Evolutionary conservation across 2,888 invertebrate genomes (phyloP).

Genomic region (Epinotia demarniana): DNA sequence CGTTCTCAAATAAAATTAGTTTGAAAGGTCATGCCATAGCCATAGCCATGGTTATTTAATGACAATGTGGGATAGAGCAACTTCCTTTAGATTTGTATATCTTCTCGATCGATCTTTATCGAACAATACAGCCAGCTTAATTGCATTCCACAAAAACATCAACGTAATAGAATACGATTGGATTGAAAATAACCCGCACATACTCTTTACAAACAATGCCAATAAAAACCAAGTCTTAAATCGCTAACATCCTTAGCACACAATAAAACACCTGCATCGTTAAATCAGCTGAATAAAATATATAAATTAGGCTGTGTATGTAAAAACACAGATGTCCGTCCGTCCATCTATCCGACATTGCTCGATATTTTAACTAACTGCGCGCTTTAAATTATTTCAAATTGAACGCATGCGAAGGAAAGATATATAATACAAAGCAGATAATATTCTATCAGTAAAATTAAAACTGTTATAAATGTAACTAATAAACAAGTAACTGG

Average conservation of each 20-base stretch:
- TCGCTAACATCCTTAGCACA: slow-evolving; percentile 45
- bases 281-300: slow-evolving; percentile 42
- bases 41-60: no score
- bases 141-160: slow-evolving; percentile 4
- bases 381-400: slow-evolving; percentile 65
- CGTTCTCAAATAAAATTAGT: no score
- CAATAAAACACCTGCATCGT: slow-evolving; percentile 52
- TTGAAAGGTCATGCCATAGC: no score
- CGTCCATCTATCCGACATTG: slow-evolving; percentile 57
- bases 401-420: slow-evolving; percentile 55
- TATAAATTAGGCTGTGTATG: slow-evolving; percentile 41
- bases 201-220: slow-evolving; percentile 27
- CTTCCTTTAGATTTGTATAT: neutral
- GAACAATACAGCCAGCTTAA: neutral
- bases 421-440: slow-evolving; percentile 23
- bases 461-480: neutral
- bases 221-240: slow-evolving; percentile 24
- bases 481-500: no score
- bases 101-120: neutral
- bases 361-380: slow-evolving; percentile 71
- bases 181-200: slow-evolving; percentile 13
- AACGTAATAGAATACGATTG: neutral
- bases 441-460: neutral
- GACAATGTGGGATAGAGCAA: neutral
- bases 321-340: slow-evolving; percentile 53